phyloP scores from a whole-genome alignment of 2,888 invertebrate genomes.

The Schrankia costaestrigalis region DNA sequence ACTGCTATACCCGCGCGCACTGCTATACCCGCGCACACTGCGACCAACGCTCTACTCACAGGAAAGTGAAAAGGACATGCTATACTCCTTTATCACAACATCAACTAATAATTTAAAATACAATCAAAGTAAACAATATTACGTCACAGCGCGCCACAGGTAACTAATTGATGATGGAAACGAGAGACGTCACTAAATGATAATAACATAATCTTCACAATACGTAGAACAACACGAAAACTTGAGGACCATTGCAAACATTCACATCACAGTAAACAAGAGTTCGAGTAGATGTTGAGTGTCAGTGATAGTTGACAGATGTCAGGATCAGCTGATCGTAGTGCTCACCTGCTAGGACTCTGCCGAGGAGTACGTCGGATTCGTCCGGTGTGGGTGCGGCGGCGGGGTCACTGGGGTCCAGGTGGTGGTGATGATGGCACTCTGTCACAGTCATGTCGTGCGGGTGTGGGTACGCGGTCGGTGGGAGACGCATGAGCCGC shows the following conservation, averaged over 20 bases:
- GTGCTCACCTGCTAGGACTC: conserved; percentile 73
- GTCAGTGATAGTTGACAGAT: conserved; percentile 30
- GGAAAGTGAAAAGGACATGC: conserved; percentile 74
- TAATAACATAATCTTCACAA: conserved; percentile 21
- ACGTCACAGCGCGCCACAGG: conserved; percentile 10
- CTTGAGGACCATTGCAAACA: conserved; percentile 25
- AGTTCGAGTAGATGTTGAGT: conserved; percentile 16
- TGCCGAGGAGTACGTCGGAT: conserved; percentile 69
- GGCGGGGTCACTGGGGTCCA: conserved; percentile 40
- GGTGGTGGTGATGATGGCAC: conserved; percentile 53
- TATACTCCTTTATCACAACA: conserved; percentile 34
- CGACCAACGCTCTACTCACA: conserved; percentile 33
- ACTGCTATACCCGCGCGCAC: conserved; percentile 28
- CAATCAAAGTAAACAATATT: conserved; percentile 6
- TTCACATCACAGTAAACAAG: conserved; percentile 33
- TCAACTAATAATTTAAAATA: conserved; percentile 13
- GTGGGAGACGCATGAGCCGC: conserved; percentile 70
- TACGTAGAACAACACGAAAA: conserved; percentile 17
- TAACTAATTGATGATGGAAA: conserved; percentile 7
- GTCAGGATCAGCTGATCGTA: conserved; percentile 51
- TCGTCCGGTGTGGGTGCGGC: conserved; percentile 49
- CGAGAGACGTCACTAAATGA: conserved; percentile 13
- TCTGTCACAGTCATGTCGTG: conserved; percentile 73
- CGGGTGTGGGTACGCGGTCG: conserved; percentile 25
- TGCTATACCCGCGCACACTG: conserved; percentile 20